Conservation (phyloP, 2,797 vertebrate genomes). For the Parambassis ranga region DNA sequence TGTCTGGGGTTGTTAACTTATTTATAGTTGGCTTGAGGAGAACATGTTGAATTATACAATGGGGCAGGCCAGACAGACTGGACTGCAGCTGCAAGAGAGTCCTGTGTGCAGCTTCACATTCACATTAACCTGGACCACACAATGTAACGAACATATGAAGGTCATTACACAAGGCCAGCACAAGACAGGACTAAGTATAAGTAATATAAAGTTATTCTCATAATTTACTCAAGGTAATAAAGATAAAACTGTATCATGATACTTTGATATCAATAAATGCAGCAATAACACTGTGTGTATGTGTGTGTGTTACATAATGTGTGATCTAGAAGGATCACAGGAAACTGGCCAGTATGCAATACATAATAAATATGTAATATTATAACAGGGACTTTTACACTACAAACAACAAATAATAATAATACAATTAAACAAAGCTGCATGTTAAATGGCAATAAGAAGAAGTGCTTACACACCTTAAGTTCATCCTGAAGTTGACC, state of each 20-base stretch:
- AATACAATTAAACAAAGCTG: no score
- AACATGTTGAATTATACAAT: conserved; percentile 75
- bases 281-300: background rate
- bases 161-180: background rate
- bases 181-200: background rate
- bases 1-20: conserved; percentile 70
- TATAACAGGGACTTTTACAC: no score
- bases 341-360: no score
- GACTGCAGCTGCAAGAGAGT: conserved; percentile 45
- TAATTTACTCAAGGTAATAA: background rate
- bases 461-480: no score
- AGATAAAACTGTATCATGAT: background rate
- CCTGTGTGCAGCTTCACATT: conserved; percentile 13
- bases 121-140: background rate
- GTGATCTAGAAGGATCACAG: no score
- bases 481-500: background rate
- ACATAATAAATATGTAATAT: no score
- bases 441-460: no score
- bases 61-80: conserved; percentile 51
- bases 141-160: no score
- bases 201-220: background rate
- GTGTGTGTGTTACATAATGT: no score
- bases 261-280: background rate
- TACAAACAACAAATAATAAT: no score
- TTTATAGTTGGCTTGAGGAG: conserved; percentile 73